Base-by-base conservation (phyloP, 2,888 invertebrate genomes). In the Xiphydria camelus region DNA sequence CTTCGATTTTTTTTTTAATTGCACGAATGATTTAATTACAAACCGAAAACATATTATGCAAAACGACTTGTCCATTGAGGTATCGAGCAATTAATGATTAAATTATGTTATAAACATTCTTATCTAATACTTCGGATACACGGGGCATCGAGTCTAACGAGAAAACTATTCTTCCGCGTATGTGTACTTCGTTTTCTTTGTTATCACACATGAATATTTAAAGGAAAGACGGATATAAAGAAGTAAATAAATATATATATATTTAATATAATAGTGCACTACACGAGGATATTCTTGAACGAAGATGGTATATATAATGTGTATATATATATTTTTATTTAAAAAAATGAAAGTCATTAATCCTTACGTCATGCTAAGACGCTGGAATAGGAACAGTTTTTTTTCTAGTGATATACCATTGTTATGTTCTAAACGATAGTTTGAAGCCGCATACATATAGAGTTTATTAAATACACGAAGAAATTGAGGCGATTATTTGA, bases 231-330 rank as follows among this genome's bases (percentile, higher is more conserved):
- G 49, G 39, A 51, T 51, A 47, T 49, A 47, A 36, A 45, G 41
- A 45, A 43, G 23, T 39, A 51, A 44, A 58, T 49, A 47, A 34
- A 53, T 49, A 47, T 54, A 57, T 56, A 63, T 64, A 66, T 68
- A 66, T 69, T 68, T 66, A 68, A 68, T 65, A 64, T 60, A 55
- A 61, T 45, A 50, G 53, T 29, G 10, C 10, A 34, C 18, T 39
- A 62, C 61, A 53, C 50, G 62, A 61, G 48, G 49, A 61, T 68
- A 66, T 69, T 65, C 67, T 68, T 62, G 64, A 68, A 62, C 48
- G n/a, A 51, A 64, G 49, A 59, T 53, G 49, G 56, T 48, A 53
- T 49, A 54, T 47, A 42, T 37, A 46, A n/a, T 50, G 51, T 38
- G 52, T 40, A 56, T 44, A 53, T 51, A 57, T 49, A 48, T 59